Evolutionary conservation across 2,113 vertebrate species (phyloP), one percentile per base, ranked within the genome.

Genomic region (Ophthalmolycus amberensis): DNA sequence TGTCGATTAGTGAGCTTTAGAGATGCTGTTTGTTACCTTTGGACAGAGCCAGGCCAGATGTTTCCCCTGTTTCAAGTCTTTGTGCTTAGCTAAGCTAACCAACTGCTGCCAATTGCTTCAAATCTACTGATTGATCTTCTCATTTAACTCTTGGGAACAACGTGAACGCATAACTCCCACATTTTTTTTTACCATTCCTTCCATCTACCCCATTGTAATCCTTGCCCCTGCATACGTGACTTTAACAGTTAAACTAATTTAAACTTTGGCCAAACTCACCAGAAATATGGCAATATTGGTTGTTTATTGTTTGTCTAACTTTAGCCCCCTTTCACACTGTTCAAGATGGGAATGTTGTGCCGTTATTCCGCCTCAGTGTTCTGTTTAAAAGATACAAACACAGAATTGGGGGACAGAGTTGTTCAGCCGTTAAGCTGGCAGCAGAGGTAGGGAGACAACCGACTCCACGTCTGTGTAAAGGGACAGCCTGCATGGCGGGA

Each of bases 1-100:
- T 63, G 64, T 34, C 34, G 25, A 40, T 46, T 11, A 25, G 18
- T 76, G 58, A 64, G 62, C 48, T 56, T 64, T 27, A 34, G 52
- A 68, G 14, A 27, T 58, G 27, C 40, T 71, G 68, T 27, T 58
- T 29, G 50, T 71, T 66, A 58, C 48, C 11, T 37, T 67, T 50
- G 58, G 32, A 52, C 29, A 16, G 29, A 34, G 29, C 22, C 20
- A 54, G 20, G 18, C 50, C 9, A 9, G 50, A 8, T 22, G 32
- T 15, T 58, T 25, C n/a, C 54, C 54, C 3, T 25, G 22, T 56
- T 60, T 60, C 29, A 14, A 15, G 6, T 60, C 14, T 32, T 27
- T 25, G 54, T 12, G 10, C 54, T 59, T 16, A 59, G 56, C 69
- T 63, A 62, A 38, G 1, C 22, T 46, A 56, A 25, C 68, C 12